Conservation (phyloP, 2,888 invertebrate genomes). For the Phorcus lineatus region DNA sequence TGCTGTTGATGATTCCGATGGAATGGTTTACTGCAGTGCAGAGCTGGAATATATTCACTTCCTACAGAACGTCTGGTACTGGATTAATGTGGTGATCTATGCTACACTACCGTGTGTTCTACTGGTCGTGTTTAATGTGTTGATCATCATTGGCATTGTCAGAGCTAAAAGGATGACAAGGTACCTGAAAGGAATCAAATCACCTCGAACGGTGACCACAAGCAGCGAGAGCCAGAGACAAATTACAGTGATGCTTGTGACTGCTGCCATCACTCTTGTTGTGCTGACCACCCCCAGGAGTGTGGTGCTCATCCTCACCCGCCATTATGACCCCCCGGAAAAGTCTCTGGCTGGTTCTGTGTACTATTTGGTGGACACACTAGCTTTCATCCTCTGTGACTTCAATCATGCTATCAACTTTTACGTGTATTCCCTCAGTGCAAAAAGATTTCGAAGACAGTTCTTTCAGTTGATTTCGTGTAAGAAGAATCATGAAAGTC, state of each 20-base stretch:
- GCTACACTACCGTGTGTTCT: slow-evolving; percentile 36
- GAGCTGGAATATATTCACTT: neutral
- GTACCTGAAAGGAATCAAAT: neutral
- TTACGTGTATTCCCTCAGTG: slow-evolving; percentile 60
- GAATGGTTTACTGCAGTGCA: slow-evolving; percentile 4
- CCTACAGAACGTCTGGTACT: slow-evolving; percentile 34
- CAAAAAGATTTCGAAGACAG: slow-evolving; percentile 52
- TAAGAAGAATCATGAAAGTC: neutral
- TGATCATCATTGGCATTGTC: slow-evolving; percentile 36
- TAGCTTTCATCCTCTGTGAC: slow-evolving; percentile 53
- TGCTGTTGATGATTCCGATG: neutral
- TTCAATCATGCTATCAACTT: slow-evolving; percentile 63
- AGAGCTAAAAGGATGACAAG: slow-evolving; percentile 26
- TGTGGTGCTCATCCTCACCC: slow-evolving; percentile 36
- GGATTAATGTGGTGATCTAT: slow-evolving; percentile 37
- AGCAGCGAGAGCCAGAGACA: neutral
- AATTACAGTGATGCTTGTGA: slow-evolving; percentile 42
- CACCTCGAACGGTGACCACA: neutral
- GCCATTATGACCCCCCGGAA: neutral
- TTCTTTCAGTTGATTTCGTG: slow-evolving; percentile 45
- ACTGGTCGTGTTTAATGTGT: slow-evolving; percentile 33
- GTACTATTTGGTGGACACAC: slow-evolving; percentile 29
- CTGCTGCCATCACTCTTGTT: slow-evolving; percentile 27
- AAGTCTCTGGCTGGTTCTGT: slow-evolving; percentile 18
- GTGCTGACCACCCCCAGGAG: neutral